Evolutionary conservation across 2,113 vertebrate species (phyloP).

Genomic region (Rhabdornis inornatus): DNA sequence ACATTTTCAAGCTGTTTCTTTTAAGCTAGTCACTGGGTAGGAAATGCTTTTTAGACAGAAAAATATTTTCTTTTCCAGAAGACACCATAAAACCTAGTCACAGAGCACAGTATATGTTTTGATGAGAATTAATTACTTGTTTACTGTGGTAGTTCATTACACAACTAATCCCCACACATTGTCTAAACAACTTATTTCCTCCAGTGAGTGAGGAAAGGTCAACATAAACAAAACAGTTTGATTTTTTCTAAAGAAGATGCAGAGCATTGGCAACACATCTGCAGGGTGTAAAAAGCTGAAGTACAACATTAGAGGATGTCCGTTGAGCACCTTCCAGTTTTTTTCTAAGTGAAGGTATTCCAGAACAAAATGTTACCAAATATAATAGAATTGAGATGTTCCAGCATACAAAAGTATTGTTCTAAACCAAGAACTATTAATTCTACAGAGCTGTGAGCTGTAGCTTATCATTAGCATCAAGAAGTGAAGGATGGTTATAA

Average conservation of each 20-base stretch:
- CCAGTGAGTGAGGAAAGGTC: neutral
- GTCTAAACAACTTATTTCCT: neutral
- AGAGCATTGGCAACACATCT: neutral
- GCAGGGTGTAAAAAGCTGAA: neutral
- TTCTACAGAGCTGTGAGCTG: conserved; percentile 2
- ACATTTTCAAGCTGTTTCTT: conserved; percentile 31
- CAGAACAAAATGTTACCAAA: neutral
- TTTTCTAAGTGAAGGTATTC: neutral
- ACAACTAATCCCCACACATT: neutral
- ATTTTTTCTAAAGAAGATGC: neutral
- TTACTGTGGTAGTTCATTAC: neutral
- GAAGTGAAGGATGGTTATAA: neutral
- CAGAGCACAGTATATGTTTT: neutral
- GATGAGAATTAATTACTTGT: conserved; percentile 24
- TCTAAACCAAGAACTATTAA: conserved; percentile 19
- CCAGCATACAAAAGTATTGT: neutral
- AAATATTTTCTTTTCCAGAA: conserved; percentile 46
- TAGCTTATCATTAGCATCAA: conserved; percentile 14
- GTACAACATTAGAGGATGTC: neutral
- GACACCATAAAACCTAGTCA: neutral
- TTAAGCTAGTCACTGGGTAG: conserved; percentile 3
- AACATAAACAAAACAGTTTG: neutral
- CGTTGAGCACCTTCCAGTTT: neutral
- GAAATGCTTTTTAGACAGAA: conserved; percentile 39
- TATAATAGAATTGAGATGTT: neutral